Conservation (phyloP, 2,797 vertebrate genomes). For the Amniataba percoides region DNA sequence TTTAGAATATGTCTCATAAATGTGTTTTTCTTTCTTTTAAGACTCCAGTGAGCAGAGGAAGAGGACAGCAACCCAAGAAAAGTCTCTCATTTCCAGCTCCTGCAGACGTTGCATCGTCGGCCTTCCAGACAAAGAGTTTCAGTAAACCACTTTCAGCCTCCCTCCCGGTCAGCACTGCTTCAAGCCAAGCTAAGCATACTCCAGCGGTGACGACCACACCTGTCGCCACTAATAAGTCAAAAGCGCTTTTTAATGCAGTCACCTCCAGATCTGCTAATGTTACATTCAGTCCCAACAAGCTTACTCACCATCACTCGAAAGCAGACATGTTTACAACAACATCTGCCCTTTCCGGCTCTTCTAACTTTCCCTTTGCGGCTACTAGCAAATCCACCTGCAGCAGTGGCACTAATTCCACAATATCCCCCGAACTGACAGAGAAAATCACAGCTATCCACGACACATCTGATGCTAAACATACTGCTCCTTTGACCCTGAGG, state of each 20-base stretch:
- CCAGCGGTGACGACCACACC: conserved; percentile 17
- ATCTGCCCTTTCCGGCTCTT: conserved; percentile 20
- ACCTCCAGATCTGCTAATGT: conserved; percentile 60
- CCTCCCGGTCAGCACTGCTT: conserved; percentile 22
- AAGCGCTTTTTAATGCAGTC: conserved; percentile 70
- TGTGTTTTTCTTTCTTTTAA: conserved; percentile 35
- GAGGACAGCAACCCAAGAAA: conserved; percentile 58
- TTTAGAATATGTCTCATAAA: background rate
- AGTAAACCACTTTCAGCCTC: background rate
- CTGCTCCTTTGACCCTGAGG: conserved; percentile 14
- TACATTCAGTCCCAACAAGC: conserved; percentile 34
- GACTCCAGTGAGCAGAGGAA: conserved; percentile 65
- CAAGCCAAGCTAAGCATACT: conserved; percentile 23
- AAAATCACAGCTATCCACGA: conserved; percentile 20
- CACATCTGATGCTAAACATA: background rate
- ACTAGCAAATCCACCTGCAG: conserved; percentile 32
- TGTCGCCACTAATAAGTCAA: conserved; percentile 35
- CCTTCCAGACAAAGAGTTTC: conserved; percentile 36
- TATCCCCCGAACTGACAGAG: conserved; percentile 24
- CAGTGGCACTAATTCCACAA: background rate
- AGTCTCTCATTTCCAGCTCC: conserved; percentile 45
- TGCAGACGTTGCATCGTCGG: conserved; percentile 20
- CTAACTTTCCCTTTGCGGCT: background rate
- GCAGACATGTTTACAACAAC: conserved; percentile 1
- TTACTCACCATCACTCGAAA: conserved; percentile 42